These are phyloP conservation scores for Hypercompe scribonia DNA, from an alignment of 2,888 invertebrate genomes.

Conservation along the genomic window DNA sequence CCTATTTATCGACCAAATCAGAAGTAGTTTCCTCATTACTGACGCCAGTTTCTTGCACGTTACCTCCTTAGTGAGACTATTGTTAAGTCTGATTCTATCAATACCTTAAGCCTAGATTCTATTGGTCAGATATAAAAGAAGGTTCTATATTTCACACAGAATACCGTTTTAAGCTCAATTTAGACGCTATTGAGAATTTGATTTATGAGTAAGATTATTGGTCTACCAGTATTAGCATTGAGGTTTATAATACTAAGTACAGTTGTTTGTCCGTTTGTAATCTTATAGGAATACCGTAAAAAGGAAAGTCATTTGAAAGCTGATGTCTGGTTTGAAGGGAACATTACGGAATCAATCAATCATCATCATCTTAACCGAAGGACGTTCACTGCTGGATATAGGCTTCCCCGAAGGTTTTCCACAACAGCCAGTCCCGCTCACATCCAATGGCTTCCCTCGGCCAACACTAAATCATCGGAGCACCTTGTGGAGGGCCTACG, in stretches of 20 bases:
- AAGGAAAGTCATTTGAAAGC: background rate
- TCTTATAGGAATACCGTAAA: background rate
- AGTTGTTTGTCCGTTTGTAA: background rate
- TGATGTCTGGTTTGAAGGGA: background rate
- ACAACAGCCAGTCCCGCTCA: no score
- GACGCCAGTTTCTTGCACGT: background rate
- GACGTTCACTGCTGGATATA: no score
- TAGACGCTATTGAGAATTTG: slow-evolving; percentile 26
- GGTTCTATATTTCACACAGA: slow-evolving; percentile 33
- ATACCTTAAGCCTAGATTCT: slow-evolving; percentile 29
- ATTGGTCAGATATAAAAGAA: slow-evolving; percentile 30
- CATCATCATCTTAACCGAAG: no score
- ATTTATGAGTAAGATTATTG: slow-evolving; percentile 22
- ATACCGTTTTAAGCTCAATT: slow-evolving; percentile 35
- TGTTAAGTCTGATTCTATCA: slow-evolving; percentile 31
- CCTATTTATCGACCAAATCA: background rate
- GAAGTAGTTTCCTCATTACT: slow-evolving; percentile 7
- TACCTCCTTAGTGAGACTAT: slow-evolving; percentile 16
- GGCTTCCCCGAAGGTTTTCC: no score
- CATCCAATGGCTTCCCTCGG: no score
- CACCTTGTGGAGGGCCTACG: no score
- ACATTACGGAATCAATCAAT: no score
- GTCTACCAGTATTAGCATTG: background rate
- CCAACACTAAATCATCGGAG: no score
- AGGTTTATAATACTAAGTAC: background rate